These are phyloP conservation scores for Pterois miles DNA, from an alignment of 2,797 vertebrate species.

Conservation along the genomic window DNA sequence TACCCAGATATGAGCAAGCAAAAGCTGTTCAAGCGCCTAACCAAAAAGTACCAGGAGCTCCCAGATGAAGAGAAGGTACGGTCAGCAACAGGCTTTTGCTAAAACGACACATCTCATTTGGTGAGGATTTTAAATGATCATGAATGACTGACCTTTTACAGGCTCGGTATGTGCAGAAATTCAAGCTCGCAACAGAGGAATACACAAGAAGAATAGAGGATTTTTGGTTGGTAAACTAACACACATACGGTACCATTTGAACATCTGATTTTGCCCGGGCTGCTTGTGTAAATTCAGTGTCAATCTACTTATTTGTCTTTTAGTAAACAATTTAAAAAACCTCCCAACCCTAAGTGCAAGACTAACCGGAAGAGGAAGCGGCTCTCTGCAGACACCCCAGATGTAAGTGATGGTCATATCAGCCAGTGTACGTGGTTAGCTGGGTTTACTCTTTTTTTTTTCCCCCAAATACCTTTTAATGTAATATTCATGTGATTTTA, in stretches of 20 bases:
- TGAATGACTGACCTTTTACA: constrained; percentile 46
- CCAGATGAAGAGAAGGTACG: constrained; percentile 87
- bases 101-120: background rate
- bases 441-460: background rate
- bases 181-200: constrained; percentile 78
- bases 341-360: fast-evolving
- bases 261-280: background rate
- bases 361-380: background rate
- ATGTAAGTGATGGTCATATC: constrained; percentile 83
- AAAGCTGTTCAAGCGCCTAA: constrained; percentile 81
- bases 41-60: constrained; percentile 84
- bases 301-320: constrained; percentile 17
- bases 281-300: background rate
- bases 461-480: background rate
- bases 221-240: constrained; percentile 80
- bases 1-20: constrained; percentile 82
- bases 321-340: background rate
- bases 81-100: background rate
- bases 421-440: constrained; percentile 46
- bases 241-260: background rate
- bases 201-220: constrained; percentile 80
- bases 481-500: background rate
- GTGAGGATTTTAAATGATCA: background rate
- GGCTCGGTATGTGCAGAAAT: constrained; percentile 86
- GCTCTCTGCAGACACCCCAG: constrained; percentile 56